Percentiles rank a stretch among this genome's conserved stretches.
phyloP scores from a whole-genome alignment of 2,113 vertebrate species.

The Etheostoma spectabile region DNA sequence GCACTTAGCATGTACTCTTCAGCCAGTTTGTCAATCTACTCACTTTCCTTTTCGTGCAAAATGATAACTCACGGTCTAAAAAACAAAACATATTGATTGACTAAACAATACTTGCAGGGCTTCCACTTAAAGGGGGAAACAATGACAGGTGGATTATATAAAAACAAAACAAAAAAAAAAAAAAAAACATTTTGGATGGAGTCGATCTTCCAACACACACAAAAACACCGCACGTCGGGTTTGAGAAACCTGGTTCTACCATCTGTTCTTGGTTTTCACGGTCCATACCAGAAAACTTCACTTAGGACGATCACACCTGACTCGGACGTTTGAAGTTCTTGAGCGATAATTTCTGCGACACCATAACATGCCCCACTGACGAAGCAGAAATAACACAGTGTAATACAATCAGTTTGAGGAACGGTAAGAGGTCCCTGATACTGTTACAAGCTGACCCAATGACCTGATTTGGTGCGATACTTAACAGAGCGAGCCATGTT shows the following conservation, averaged over 20 bases:
- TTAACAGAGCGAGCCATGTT: neutral
- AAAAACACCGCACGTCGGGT: no score
- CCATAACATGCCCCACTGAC: neutral
- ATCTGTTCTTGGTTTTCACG: neutral
- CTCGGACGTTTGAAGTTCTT: neutral
- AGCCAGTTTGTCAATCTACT: constrained; percentile 93
- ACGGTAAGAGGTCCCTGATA: no score
- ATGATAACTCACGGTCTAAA: neutral
- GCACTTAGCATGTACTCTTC: constrained; percentile 92
- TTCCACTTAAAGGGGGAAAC: no score
- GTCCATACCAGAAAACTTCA: neutral
- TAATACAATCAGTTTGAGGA: neutral
- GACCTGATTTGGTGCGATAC: neutral
- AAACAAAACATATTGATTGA: neutral
- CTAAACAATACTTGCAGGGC: neutral
- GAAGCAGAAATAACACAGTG: neutral
- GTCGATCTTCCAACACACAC: no score
- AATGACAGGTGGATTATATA: no score
- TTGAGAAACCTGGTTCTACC: no score
- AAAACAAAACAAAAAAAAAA: no score
- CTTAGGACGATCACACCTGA: no score
- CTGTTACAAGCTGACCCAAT: no score
- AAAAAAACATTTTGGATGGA: no score
- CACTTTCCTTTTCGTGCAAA: constrained; percentile 94
- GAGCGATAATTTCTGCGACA: neutral